Base-by-base conservation (phyloP, 2,113 vertebrate genomes). In the Bos taurus region DNA sequence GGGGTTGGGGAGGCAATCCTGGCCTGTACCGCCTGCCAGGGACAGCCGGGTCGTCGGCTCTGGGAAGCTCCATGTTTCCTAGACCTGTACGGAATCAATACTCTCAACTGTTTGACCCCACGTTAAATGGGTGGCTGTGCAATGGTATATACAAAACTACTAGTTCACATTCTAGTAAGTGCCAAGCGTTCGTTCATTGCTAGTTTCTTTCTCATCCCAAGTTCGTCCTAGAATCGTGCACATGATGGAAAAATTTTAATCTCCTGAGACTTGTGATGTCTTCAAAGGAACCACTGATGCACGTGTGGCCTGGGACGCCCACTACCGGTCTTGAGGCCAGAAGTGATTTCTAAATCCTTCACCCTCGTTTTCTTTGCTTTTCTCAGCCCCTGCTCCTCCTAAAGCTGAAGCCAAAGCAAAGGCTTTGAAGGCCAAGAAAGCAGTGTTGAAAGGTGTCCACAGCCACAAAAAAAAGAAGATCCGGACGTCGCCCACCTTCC, bases 371-470 rank as follows among this genome's bases (percentile, higher is more conserved):
- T 81, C 48, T 97, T 88, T 88, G 0, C 74, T 83, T 97, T 11
- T 83, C 81, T 26, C 90, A 92, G 14, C 71, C 99, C 99, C 99
- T 95, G 99, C 99, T 98, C 99, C 99, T 93, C 99, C 99, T 33
- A 99, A 99, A 99, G 99, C 99, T 19, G 99, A 99, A 98, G 99
- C 99, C 21, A 99, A 99, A 98, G 99, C 99, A 2, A 99, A 99
- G 98, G 99, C 99, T 1, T 98, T 99, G 92, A 99, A 99, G 98
- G 99, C 99, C 95, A 99, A 99, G 94, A 99, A 99, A 98, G 99
- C 99, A 8, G 99, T 99, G 33, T 98, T 99, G 62, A 99, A 99
- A 98, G 99, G 99, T 0, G 99, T 99, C 12, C 99, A 99, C 98
- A 99, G 99, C 97, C 99, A 99, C 97, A 99, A 99, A 98, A 99